Evolutionary conservation across 2,888 invertebrate species (phyloP).

Genomic region (Diachrysia chrysitis): DNA sequence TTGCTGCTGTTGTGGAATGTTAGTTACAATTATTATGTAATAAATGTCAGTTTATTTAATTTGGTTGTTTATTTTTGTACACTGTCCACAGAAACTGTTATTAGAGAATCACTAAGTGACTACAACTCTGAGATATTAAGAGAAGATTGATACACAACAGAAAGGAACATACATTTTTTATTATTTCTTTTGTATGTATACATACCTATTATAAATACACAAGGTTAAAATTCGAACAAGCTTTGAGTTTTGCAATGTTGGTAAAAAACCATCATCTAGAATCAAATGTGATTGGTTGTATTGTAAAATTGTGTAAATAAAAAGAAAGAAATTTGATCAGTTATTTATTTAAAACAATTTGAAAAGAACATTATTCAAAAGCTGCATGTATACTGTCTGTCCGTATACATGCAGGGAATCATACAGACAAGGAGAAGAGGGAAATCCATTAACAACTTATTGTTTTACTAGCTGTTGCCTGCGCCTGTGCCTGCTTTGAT

Average conservation of each 20-base stretch:
- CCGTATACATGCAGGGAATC: no score
- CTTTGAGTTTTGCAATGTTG: neutral
- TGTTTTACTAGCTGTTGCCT: no score
- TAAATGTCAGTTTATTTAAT: constrained; percentile 68
- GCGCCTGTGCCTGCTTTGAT: no score
- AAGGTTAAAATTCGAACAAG: neutral
- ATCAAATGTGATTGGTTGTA: neutral
- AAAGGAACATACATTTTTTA: no score
- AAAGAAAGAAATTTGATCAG: neutral
- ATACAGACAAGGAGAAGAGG: no score
- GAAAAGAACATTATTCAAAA: neutral
- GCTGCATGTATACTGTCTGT: neutral
- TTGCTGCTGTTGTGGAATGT: constrained; percentile 36
- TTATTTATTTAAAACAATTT: neutral
- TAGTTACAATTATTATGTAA: constrained; percentile 82
- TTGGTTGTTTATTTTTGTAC: constrained; percentile 43
- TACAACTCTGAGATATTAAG: neutral
- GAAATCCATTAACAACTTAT: no score
- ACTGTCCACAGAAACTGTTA: neutral
- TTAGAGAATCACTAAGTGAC: neutral
- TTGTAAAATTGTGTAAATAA: neutral
- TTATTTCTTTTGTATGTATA: no score
- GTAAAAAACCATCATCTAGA: neutral
- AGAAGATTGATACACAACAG: neutral
- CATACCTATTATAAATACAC: neutral